Base-by-base conservation (phyloP, 1,140 invertebrate species). In the Plodia interpunctella region DNA sequence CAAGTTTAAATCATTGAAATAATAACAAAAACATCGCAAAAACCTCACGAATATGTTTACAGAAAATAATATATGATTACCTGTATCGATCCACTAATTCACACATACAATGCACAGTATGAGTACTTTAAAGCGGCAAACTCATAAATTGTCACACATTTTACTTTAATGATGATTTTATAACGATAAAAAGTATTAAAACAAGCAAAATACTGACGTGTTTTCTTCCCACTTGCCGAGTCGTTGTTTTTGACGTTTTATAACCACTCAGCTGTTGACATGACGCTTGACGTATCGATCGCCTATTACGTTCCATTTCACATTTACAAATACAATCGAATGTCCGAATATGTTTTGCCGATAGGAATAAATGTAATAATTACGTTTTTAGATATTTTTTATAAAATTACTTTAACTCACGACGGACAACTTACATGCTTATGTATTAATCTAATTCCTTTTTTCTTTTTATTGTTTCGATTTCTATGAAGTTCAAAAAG, bases 191-290 rank as follows among this genome's bases (percentile, higher is more conserved):
- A 20, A n/a, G 18, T n/a, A 53, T 11, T 25, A 51, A 20, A 53
- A 21, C 25, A 25, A 53, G n/a, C 30, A 59, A 62, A 73, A 72
- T 69, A 78, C 76, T 83, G 80, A 83, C 80, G 80, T 83, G 80
- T 80, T 75, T 70, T 66, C 60, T 66, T 68, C 55, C 54, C 60
- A 83, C 74, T 83, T 63, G 78, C 51, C 71, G 60, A 57, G 21
- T 44, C 25, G 57, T 52, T 63, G 6, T 3, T 63, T 75, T 57
- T 55, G 59, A 62, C 59, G 19, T 19, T 51, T 51, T 6, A 3
- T 6, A 19, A 15, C 60, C 57, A 50, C 49, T 28, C 18, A 17
- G 15, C 18, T 44, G 17, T 20, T 25, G 21, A 25, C 21, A 3
- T 25, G 21, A 25, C 21, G 15, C 6, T 25, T 53, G 58, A 65